phyloP scores from a whole-genome alignment of 2,113 vertebrate genomes.

The Upupa epops region DNA sequence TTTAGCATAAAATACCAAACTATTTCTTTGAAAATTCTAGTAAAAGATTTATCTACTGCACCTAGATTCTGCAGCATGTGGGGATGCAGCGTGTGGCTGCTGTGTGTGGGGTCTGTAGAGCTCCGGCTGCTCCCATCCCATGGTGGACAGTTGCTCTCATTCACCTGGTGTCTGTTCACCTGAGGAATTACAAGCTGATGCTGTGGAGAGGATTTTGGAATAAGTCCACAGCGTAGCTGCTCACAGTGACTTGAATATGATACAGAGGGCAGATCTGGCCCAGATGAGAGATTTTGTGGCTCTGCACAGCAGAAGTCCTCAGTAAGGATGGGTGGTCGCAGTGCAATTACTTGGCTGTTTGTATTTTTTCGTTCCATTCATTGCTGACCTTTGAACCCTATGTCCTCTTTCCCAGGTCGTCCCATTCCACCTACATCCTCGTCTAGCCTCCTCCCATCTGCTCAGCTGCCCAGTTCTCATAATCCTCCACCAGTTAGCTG shows the following conservation, averaged over 20 bases:
- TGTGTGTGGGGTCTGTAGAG: rapidly evolving
- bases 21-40: not conserved
- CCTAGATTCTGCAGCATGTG: not conserved
- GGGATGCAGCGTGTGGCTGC: not conserved
- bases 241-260: not conserved
- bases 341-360: conserved; percentile 36
- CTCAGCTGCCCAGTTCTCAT: conserved; percentile 90
- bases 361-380: conserved; percentile 67
- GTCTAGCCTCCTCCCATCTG: conserved; percentile 95
- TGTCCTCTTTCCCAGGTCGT: conserved; percentile 92
- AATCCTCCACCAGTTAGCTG: conserved; percentile 92
- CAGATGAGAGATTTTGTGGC: not conserved
- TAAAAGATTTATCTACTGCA: not conserved
- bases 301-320: not conserved
- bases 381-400: conserved; percentile 81
- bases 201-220: not conserved
- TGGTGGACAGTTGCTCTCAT: rapidly evolving
- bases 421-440: conserved; percentile 97
- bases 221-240: not conserved
- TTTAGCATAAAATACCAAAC: not conserved
- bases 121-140: rapidly evolving
- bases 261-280: not conserved
- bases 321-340: not conserved
- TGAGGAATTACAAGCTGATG: not conserved
- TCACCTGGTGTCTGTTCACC: not conserved